Evolutionary conservation across 2,888 invertebrate genomes (phyloP).

Genomic region (Thumatha senex): DNA sequence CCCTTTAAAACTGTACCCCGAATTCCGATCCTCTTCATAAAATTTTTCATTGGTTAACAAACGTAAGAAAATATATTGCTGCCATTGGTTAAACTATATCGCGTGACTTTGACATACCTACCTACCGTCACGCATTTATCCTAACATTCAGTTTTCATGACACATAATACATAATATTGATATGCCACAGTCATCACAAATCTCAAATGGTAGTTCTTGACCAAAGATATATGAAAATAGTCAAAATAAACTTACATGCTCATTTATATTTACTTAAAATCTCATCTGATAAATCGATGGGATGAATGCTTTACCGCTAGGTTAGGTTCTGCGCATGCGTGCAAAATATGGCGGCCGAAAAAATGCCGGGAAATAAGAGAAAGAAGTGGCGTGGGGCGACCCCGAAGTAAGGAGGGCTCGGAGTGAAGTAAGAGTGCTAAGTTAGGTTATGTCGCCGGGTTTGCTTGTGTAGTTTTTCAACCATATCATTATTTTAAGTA

Average conservation of each 20-base stretch:
- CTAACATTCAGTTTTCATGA: background rate
- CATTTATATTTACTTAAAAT: conserved; percentile 64
- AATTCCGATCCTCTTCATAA: background rate
- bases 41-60: background rate
- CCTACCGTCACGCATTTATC: background rate
- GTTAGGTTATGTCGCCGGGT: conserved; percentile 25
- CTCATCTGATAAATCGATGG: conserved; percentile 72
- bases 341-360: conserved; percentile 78
- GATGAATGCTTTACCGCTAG: conserved; percentile 43
- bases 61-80: background rate
- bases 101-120: conserved; percentile 1
- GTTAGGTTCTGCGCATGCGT: conserved; percentile 65
- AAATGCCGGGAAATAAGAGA: conserved; percentile 79
- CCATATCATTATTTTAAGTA: too few species aligned
- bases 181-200: background rate
- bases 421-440: conserved; percentile 38
- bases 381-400: conserved; percentile 66
- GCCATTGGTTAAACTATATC: conserved; percentile 1
- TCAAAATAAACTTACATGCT: conserved; percentile 44
- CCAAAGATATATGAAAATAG: conserved; percentile 45
- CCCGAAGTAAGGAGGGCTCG: conserved; percentile 58
- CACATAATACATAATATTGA: background rate
- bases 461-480: conserved; percentile 15
- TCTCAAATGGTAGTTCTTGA: conserved; percentile 16
- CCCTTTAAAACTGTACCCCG: background rate